A percentile compares a stretch with the other conserved stretches of the same genome.
Conservation (phyloP, 2,888 invertebrate genomes). For the Cataglyphis albicans region DNA sequence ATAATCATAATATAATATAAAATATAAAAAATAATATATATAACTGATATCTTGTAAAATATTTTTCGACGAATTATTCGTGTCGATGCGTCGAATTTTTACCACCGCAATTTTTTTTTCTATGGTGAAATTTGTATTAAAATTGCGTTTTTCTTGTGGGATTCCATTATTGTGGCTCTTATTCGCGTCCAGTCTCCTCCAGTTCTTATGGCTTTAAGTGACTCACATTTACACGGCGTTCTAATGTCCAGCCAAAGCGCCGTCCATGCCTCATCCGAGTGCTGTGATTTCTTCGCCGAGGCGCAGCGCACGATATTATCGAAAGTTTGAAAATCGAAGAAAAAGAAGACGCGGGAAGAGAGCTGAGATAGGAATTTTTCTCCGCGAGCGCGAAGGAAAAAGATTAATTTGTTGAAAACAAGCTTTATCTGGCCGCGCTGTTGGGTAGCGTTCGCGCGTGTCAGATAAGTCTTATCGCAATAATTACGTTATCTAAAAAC, state of each 20-base stretch:
- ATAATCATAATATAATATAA: background rate
- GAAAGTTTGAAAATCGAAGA: conserved; percentile 30
- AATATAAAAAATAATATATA: background rate
- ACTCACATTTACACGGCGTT: conserved; percentile 6
- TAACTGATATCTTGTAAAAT: background rate
- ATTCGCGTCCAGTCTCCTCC: background rate
- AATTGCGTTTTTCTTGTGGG: background rate
- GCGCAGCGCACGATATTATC: background rate
- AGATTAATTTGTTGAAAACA: conserved; percentile 82
- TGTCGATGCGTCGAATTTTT: background rate
- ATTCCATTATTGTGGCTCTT: background rate
- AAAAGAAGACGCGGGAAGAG: conserved; percentile 24
- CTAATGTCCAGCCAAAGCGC: background rate
- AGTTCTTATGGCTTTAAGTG: conserved; percentile 10
- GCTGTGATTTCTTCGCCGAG: conserved; percentile 1
- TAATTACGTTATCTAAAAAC: conserved; percentile 79
- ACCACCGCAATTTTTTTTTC: background rate
- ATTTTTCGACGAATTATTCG: background rate
- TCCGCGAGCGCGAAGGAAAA: conserved; percentile 72
- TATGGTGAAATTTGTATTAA: background rate
- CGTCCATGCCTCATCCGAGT: background rate
- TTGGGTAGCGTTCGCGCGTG: conserved; percentile 56
- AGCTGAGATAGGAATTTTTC: conserved; percentile 76
- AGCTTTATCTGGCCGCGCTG: conserved; percentile 77
- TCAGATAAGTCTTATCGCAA: conserved; percentile 79